These are phyloP conservation scores for Harlomillsia oculata DNA, from an alignment of 1,140 invertebrate genomes.

Conservation along the genomic window DNA sequence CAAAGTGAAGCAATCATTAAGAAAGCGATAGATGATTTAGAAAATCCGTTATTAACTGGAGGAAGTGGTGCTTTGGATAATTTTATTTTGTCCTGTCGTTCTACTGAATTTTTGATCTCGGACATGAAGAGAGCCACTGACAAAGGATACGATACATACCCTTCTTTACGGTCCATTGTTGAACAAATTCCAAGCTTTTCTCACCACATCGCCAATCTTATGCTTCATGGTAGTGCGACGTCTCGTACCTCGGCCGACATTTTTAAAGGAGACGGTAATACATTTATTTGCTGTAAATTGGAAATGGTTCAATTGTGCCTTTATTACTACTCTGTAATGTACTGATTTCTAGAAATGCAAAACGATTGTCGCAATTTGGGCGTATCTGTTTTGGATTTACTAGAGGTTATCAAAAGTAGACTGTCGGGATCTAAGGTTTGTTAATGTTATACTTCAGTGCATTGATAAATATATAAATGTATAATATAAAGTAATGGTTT, in stretches of 20 bases:
- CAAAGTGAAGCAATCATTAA: slow-evolving; percentile 19
- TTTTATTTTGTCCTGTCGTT: slow-evolving; percentile 24
- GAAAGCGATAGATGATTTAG: slow-evolving; percentile 28
- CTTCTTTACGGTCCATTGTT: slow-evolving; percentile 16
- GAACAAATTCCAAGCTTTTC: slow-evolving; percentile 38
- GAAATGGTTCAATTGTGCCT: too few species aligned
- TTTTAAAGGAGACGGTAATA: slow-evolving; percentile 59
- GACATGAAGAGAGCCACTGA: slow-evolving; percentile 17
- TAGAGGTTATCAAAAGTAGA: slow-evolving; percentile 16
- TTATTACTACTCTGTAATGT: too few species aligned
- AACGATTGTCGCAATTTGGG: slow-evolving; percentile 27
- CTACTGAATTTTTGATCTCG: slow-evolving; percentile 10
- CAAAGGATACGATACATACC: slow-evolving; percentile 15
- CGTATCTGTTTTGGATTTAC: slow-evolving; percentile 20
- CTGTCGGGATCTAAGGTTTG: too few species aligned
- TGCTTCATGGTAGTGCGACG: slow-evolving; percentile 58
- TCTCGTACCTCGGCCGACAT: slow-evolving; percentile 63
- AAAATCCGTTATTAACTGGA: slow-evolving; percentile 29
- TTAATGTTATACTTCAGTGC: too few species aligned
- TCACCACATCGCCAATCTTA: slow-evolving; percentile 51
- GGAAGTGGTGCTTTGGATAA: slow-evolving; percentile 31
- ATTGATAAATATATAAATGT: too few species aligned
- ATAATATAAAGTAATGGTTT: background rate
- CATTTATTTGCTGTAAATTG: slow-evolving; percentile 35
- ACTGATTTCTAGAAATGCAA: slow-evolving; percentile 34